Percentiles rank a stretch among this genome's conserved stretches.
Evolutionary conservation across 2,113 vertebrate genomes (phyloP).

Genomic region (Pollachius pollachius): DNA sequence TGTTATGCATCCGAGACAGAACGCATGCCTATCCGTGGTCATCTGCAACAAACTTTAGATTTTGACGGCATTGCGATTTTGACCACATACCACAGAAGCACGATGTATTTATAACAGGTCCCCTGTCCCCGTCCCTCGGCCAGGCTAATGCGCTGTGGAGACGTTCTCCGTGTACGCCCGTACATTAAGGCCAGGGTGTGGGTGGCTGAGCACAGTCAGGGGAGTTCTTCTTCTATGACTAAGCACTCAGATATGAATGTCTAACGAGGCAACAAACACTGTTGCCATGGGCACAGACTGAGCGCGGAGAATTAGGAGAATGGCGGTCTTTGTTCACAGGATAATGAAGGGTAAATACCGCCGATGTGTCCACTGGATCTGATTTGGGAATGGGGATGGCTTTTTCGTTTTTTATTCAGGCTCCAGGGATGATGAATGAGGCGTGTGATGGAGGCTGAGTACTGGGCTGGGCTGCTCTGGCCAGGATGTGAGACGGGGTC

Average conservation of each 20-base stretch:
- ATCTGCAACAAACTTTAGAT: too few relatives aligned
- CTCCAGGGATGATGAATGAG: conserved; percentile 13
- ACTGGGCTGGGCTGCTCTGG: too few relatives aligned
- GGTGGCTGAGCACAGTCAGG: neutral
- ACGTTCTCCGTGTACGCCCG: too few relatives aligned
- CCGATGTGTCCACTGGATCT: conserved; percentile 7
- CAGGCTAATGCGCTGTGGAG: conserved; percentile 21
- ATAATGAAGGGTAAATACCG: neutral
- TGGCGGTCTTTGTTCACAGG: conserved; percentile 36
- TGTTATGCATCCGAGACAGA: too few relatives aligned
- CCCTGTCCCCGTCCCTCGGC: too few relatives aligned
- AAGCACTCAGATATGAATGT: conserved; percentile 36
- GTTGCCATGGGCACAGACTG: conserved; percentile 39
- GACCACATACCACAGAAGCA: too few relatives aligned
- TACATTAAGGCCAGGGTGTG: neutral
- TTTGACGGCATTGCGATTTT: too few relatives aligned
- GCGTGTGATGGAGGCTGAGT: too few relatives aligned
- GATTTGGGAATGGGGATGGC: conserved; percentile 40
- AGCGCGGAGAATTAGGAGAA: conserved; percentile 33
- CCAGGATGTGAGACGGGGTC: too few relatives aligned
- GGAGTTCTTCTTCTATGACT: conserved; percentile 37
- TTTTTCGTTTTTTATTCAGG: conserved; percentile 24
- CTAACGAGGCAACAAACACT: conserved; percentile 34
- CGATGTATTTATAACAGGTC: neutral
- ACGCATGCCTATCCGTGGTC: too few relatives aligned